These are phyloP conservation scores for Panthera tigris DNA, from an alignment of 2,113 vertebrate species.

Conservation along the genomic window DNA sequence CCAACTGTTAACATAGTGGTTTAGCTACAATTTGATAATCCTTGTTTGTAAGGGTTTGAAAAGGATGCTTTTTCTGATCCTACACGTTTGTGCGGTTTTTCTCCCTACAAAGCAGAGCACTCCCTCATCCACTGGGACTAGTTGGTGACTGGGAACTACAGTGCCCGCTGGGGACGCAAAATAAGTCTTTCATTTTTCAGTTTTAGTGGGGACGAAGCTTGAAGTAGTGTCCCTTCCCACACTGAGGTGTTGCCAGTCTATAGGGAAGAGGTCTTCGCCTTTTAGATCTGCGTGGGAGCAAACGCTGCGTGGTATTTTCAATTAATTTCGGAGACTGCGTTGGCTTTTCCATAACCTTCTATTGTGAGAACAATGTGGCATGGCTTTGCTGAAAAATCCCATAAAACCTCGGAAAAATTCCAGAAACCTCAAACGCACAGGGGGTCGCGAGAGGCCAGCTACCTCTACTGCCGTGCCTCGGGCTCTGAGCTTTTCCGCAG, in stretches of 20 bases:
- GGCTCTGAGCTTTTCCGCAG: neutral
- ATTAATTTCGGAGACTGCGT: neutral
- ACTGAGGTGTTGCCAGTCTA: neutral
- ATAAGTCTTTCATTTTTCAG: neutral
- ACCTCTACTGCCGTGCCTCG: neutral
- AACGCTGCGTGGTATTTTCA: neutral
- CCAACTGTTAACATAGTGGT: neutral
- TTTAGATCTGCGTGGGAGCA: neutral
- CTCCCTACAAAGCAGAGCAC: neutral
- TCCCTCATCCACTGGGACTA: neutral
- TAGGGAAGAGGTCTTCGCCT: neutral
- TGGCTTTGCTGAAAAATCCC: neutral
- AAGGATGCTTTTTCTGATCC: neutral
- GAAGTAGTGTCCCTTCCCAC: neutral
- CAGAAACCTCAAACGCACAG: neutral
- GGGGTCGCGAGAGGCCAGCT: neutral
- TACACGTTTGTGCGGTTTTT: neutral
- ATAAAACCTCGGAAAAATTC: neutral
- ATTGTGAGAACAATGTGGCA: neutral
- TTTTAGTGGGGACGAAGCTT: neutral
- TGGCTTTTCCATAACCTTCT: neutral
- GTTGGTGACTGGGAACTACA: neutral
- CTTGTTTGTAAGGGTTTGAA: neutral
- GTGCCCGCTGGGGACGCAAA: neutral
- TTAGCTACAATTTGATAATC: neutral